Conservation (phyloP, 2,113 vertebrate genomes). For the Furnarius figulus region DNA sequence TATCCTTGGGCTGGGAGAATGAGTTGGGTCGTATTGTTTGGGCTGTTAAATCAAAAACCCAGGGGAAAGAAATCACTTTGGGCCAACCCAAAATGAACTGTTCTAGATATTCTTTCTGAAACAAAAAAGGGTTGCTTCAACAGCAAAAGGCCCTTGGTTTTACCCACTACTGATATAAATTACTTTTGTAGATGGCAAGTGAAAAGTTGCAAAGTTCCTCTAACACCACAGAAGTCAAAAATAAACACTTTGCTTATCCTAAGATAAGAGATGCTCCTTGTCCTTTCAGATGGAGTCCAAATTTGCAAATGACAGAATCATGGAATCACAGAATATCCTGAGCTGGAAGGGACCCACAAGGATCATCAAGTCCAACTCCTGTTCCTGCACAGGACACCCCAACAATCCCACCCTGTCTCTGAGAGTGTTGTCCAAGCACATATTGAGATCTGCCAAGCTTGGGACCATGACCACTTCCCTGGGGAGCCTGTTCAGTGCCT, state of each 20-base stretch:
- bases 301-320: background rate
- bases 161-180: background rate
- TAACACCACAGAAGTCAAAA: background rate
- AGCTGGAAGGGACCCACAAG: background rate
- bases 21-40: background rate
- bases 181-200: background rate
- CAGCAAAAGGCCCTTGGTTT: background rate
- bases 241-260: background rate
- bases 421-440: background rate
- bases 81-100: background rate
- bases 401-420: background rate
- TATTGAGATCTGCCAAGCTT: background rate
- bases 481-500: background rate
- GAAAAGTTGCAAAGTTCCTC: background rate
- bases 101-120: background rate
- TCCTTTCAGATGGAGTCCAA: background rate
- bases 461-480: background rate
- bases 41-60: background rate
- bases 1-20: background rate
- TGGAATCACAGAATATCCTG: background rate
- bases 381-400: background rate
- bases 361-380: background rate
- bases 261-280: background rate
- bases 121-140: background rate
- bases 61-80: background rate